A percentile compares a stretch with the other conserved stretches of the same genome.
These are phyloP conservation scores for Colletes collaris DNA, from an alignment of 2,888 invertebrate species.

Conservation along the genomic window DNA sequence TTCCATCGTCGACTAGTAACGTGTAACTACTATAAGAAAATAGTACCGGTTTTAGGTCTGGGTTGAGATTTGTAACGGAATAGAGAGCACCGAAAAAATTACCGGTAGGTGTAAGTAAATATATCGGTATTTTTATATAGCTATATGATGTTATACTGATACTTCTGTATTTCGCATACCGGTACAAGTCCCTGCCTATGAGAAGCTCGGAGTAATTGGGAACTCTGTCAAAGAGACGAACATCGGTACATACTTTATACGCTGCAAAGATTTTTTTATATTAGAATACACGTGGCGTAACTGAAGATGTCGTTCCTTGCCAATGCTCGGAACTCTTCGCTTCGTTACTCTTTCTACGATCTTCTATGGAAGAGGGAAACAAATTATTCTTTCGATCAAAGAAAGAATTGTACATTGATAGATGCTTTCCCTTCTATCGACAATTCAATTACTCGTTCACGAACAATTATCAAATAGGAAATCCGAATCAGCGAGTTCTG, in stretches of 20 bases:
- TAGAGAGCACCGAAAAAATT: no score
- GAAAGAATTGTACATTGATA: not conserved
- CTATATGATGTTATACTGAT: no score
- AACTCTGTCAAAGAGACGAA: slow-evolving; percentile 16
- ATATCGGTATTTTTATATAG: no score
- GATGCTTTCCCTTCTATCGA: not conserved
- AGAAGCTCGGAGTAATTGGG: slow-evolving; percentile 27
- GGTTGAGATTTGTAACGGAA: no score
- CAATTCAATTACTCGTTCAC: no score
- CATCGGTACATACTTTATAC: slow-evolving; percentile 42
- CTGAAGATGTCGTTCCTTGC: not conserved
- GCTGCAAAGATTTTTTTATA: slow-evolving; percentile 38
- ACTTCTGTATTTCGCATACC: no score
- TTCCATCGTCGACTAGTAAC: no score
- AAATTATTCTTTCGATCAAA: not conserved
- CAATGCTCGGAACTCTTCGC: slow-evolving; percentile 9
- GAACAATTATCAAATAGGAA: no score
- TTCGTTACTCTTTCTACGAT: not conserved
- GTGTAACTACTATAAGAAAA: no score
- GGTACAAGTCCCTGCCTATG: not conserved
- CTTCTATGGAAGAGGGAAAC: not conserved
- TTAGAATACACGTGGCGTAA: slow-evolving; percentile 8
- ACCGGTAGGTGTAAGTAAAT: no score
- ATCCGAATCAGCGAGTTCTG: not conserved
- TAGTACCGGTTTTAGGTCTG: no score